A percentile compares a stretch with the other conserved stretches of the same genome.
phyloP scores from a whole-genome alignment of 2,113 vertebrate genomes.

The Myrmophylax atrothorax region DNA sequence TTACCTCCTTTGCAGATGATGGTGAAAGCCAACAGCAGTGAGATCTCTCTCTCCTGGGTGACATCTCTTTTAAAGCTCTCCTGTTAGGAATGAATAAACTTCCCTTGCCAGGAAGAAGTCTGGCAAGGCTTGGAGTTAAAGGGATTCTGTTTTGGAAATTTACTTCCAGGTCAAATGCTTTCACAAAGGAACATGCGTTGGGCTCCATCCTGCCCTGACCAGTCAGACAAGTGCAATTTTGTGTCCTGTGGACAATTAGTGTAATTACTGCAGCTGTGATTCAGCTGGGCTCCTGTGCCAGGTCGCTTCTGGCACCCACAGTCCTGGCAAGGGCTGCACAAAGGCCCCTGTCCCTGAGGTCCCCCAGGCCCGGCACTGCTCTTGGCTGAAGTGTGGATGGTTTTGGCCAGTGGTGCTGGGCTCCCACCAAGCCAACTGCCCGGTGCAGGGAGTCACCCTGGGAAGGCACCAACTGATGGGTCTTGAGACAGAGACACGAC shows the following conservation, averaged over 20 bases:
- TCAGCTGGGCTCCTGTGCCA: conserved; percentile 34
- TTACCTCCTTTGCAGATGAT: neutral
- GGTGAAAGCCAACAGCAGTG: neutral
- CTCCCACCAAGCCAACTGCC: accelerated
- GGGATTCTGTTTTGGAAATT: neutral
- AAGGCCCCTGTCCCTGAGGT: neutral
- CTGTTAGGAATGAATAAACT: neutral
- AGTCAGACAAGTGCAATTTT: conserved; percentile 45
- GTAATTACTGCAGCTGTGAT: conserved; percentile 28
- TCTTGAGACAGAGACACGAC: neutral
- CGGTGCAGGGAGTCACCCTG: neutral
- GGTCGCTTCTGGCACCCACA: neutral
- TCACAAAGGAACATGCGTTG: neutral
- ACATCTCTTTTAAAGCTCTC: neutral
- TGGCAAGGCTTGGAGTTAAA: neutral
- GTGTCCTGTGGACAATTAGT: neutral
- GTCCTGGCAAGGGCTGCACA: neutral
- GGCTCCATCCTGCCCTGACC: neutral
- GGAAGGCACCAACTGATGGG: neutral
- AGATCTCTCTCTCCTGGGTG: neutral
- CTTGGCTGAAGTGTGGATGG: neutral
- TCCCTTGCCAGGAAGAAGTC: neutral
- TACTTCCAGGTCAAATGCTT: neutral
- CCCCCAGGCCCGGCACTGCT: accelerated
- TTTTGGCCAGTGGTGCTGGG: neutral